Evolutionary conservation across 2,113 vertebrate genomes (phyloP).

Genomic region (Solea solea): DNA sequence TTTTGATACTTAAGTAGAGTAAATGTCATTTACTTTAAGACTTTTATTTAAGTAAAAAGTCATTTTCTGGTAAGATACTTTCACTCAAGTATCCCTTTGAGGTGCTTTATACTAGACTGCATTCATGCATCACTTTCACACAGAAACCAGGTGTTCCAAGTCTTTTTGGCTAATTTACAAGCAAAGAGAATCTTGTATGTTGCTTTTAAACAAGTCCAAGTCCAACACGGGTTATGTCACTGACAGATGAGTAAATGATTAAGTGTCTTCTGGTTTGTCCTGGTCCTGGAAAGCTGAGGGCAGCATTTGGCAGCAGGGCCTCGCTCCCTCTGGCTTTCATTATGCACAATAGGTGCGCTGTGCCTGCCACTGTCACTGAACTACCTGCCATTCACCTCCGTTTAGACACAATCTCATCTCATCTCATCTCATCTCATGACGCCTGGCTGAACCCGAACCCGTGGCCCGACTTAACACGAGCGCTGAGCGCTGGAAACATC

Average conservation of each 20-base stretch:
- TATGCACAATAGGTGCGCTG: slow-evolving; percentile 55
- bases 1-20: no score
- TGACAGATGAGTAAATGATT: slow-evolving; percentile 9
- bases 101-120: no score
- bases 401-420: slow-evolving; percentile 27
- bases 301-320: slow-evolving; percentile 30
- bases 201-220: no score
- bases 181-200: no score
- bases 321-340: slow-evolving; percentile 40
- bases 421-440: not conserved
- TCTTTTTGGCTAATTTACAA: no score
- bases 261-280: slow-evolving; percentile 30
- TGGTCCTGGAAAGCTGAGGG: slow-evolving; percentile 54
- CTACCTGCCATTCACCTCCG: slow-evolving; percentile 56
- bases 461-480: slow-evolving; percentile 28
- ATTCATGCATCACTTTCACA: no score
- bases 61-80: no score
- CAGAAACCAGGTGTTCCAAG: no score
- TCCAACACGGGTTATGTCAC: no score
- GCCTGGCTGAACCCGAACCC: slow-evolving; percentile 37
- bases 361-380: slow-evolving; percentile 43
- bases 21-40: no score
- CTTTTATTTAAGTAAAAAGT: no score
- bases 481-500: slow-evolving; percentile 6
- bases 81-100: no score